A percentile compares a stretch with the other conserved stretches of the same genome.
phyloP scores from a whole-genome alignment of 1,140 invertebrate genomes.

The Pogonomyrmex californicus region DNA sequence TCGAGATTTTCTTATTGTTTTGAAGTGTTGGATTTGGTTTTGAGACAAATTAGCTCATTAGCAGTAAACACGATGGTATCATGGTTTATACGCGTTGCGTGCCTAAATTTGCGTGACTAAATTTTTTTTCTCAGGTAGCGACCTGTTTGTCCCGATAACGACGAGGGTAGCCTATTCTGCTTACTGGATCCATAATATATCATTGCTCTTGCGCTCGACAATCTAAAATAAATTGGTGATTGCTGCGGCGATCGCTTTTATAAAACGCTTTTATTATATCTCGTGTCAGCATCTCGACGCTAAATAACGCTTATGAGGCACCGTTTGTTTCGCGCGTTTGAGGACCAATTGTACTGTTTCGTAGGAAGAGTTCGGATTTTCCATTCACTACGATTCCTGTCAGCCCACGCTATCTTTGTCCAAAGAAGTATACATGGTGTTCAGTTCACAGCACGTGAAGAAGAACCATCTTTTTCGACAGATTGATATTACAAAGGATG shows the following conservation, averaged over 20 bases:
- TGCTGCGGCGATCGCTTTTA: background rate
- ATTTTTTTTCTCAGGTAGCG: background rate
- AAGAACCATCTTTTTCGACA: background rate
- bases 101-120: background rate
- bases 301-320: conserved; percentile 9
- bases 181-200: background rate
- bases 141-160: background rate
- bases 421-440: background rate
- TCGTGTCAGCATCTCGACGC: background rate
- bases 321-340: conserved; percentile 37
- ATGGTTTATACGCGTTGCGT: background rate
- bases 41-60: background rate
- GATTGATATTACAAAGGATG: background rate
- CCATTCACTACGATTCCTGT: conserved; percentile 11
- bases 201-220: background rate
- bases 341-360: background rate
- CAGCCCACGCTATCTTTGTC: conserved; percentile 30
- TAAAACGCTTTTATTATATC: conserved; percentile 47
- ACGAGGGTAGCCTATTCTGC: background rate
- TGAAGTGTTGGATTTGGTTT: background rate
- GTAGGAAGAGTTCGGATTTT: conserved; percentile 16
- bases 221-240: background rate
- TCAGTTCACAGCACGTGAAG: background rate
- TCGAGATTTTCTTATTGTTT: background rate
- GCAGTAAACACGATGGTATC: background rate